phyloP scores from a whole-genome alignment of 2,113 vertebrate genomes.

The Rhodinocichla rosea region DNA sequence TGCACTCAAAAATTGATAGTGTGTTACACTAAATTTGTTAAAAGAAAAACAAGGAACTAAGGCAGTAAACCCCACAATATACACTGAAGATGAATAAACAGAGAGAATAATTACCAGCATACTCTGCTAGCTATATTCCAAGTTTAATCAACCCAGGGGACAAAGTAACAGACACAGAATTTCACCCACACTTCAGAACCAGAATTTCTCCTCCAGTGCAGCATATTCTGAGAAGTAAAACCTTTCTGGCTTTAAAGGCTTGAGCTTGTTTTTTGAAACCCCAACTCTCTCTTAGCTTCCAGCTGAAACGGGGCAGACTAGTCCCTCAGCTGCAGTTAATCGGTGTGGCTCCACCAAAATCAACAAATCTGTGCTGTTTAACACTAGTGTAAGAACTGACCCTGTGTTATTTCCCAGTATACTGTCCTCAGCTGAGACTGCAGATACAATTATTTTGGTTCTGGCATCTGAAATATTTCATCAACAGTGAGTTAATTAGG shows the following conservation, averaged over 20 bases:
- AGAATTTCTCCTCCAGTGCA: not conserved
- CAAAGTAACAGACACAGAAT: not conserved
- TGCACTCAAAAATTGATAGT: not conserved
- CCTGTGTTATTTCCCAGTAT: not conserved
- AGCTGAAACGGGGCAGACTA: not conserved
- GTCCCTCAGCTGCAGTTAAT: slow-evolving; percentile 20
- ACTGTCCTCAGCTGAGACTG: not conserved
- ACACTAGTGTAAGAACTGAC: not conserved
- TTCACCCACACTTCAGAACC: not conserved
- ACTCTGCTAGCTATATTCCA: not conserved
- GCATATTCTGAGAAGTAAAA: not conserved
- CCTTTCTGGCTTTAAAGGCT: not conserved
- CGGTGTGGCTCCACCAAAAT: not conserved
- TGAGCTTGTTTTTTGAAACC: not conserved
- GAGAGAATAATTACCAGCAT: not conserved
- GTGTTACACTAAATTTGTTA: not conserved
- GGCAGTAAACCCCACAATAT: not conserved
- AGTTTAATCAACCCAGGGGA: not conserved
- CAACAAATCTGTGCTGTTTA: slow-evolving; percentile 27
- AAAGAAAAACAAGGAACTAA: not conserved
- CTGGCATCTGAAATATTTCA: not conserved
- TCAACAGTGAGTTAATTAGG: slow-evolving; percentile 33
- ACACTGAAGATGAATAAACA: not conserved
- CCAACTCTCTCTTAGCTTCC: not conserved
- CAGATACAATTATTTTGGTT: slow-evolving; percentile 29